Evolutionary conservation across 2,113 vertebrate species (phyloP), one percentile per base, ranked within the genome.

Genomic region (Chamaea fasciata): DNA sequence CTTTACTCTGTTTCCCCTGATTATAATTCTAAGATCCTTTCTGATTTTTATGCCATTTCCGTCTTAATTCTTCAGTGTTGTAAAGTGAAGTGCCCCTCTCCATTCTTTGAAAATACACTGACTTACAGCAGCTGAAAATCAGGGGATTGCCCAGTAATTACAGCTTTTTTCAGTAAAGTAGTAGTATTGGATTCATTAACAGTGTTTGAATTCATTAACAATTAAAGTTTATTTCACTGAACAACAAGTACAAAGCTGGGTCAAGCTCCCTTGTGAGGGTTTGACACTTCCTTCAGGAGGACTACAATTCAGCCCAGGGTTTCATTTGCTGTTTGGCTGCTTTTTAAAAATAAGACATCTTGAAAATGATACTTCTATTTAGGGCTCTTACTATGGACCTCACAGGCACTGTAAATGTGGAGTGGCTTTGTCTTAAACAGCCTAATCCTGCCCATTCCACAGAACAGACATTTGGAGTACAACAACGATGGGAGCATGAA

Each of bases 401-500:
- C 33, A 11, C 39, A 75, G 13, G 16, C 21, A 65, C 15, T 10
- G 15, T 75, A 62, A 42, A 37, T 24, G 17, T 7, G 20, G 47
- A 37, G 8, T 3, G 4, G 13, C 26, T 28, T 47, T 52, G 8
- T 37, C 30, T 24, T 17, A 21, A 80, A 31, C 23, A 28, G 64
- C 14, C 9, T 17, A 44, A 76, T 27, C 31, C 44, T 55, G 30
- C 35, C 35, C 33, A 26, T 13, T 24, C n/a, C 65, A 33, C 4
- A 57, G 22, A 42, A 41, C 2, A 27, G 18, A 53, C 11, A 59
- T 67, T 26, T 30, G 27, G 22, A 55, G 14, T 8, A 7, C 6
- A 49, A 18, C 7, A 37, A 19, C 0, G 9, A 62, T 0, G 7
- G 31, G 18, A 84, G 31, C 1, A 6, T 8, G 14, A 59, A 71